Evolutionary conservation across 30 jellyfish, hydroid and myxozoan genomes (phyloP).

Genomic region (Hydractinia echinata): DNA sequence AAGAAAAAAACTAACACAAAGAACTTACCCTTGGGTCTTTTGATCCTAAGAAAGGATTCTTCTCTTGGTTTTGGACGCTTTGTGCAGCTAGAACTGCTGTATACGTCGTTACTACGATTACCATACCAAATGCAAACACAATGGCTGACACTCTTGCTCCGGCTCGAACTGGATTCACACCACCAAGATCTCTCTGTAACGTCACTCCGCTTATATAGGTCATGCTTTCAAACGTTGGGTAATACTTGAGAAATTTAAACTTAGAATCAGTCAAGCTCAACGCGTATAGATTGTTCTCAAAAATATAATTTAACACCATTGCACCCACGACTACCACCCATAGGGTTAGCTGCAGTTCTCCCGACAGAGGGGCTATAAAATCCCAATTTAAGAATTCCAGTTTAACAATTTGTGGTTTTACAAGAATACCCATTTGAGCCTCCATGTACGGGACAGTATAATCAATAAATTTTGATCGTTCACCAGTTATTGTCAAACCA

Average conservation of each 20-base stretch:
- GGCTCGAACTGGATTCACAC: conserved; percentile 56
- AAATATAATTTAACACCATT: conserved; percentile 39
- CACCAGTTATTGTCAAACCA: conserved; percentile 46
- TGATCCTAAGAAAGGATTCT: conserved; percentile 63
- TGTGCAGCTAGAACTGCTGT: conserved; percentile 86
- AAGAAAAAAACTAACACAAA: not conserved
- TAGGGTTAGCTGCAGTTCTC: conserved; percentile 34
- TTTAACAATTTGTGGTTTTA: conserved; percentile 16
- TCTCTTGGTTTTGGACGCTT: conserved; percentile 50
- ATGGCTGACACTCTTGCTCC: conserved; percentile 80
- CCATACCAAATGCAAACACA: conserved; percentile 79
- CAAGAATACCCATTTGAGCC: conserved; percentile 46
- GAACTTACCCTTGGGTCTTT: conserved; percentile 71
- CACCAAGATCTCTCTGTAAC: conserved; percentile 84
- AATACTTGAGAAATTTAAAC: not conserved
- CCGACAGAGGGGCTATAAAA: conserved; percentile 49
- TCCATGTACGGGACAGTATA: conserved; percentile 51
- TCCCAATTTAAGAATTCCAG: conserved; percentile 39
- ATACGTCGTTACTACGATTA: conserved; percentile 80
- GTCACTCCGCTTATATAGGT: conserved; percentile 74
- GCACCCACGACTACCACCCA: conserved; percentile 41
- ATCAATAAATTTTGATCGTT: conserved; percentile 48
- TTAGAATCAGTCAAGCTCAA: conserved; percentile 15
- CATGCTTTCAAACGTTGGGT: conserved; percentile 57
- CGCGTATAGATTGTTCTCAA: conserved; percentile 45